These are phyloP conservation scores for Zaprionus bogoriensis DNA, from an alignment of 2,888 invertebrate species.

Conservation along the genomic window DNA sequence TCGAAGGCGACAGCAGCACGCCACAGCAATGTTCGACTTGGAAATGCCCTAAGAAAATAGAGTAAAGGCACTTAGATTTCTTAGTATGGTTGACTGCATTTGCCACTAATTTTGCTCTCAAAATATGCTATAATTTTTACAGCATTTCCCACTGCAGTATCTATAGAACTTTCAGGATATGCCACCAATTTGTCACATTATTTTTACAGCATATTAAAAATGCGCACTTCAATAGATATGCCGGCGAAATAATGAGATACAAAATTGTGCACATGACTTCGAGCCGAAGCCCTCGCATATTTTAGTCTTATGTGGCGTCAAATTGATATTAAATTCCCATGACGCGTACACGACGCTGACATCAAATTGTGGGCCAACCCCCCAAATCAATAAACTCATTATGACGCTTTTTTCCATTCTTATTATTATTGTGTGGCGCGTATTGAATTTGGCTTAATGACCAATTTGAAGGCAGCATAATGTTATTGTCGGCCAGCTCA, in stretches of 20 bases:
- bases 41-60: constrained; percentile 4
- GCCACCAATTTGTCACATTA: background rate
- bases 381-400: constrained; percentile 61
- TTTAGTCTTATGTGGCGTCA: constrained; percentile 49
- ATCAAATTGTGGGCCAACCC: constrained; percentile 32
- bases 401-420: constrained; percentile 15
- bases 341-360: constrained; percentile 35
- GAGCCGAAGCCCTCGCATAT: constrained; percentile 14
- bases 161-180: no score
- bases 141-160: no score
- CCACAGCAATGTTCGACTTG: background rate
- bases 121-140: background rate
- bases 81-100: no score
- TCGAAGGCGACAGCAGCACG: constrained; percentile 5
- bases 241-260: background rate
- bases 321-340: constrained; percentile 64
- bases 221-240: background rate
- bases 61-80: no score
- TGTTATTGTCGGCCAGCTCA: constrained; percentile 37
- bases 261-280: background rate
- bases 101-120: no score
- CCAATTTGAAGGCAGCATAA: constrained; percentile 45
- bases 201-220: background rate
- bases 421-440: constrained; percentile 15
- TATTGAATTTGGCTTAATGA: constrained; percentile 56